Evolutionary conservation across 2,888 invertebrate genomes (phyloP), one percentile per base, ranked within the genome.

Genomic region (Eledone cirrhosa): DNA sequence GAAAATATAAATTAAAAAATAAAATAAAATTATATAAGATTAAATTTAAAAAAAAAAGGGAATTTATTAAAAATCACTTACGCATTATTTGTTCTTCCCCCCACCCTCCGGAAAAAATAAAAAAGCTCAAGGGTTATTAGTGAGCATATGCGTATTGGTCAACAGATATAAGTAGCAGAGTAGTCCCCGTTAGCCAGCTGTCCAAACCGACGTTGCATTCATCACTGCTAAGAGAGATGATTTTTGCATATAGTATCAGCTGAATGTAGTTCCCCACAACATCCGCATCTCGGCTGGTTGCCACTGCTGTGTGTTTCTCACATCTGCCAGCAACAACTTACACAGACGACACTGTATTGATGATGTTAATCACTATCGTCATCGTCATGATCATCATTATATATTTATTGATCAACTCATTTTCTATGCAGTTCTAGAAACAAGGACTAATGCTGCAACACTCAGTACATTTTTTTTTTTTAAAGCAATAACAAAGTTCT

Each of bases 371-470:
- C 41, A 41, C 41, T 11, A 41, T 41, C 41, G 41, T 41, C 41
- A 41, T 41, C 41, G 41, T 41, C 41, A 33, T 33, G 69, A 22
- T 29, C 31, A 69, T 69, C 31, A 22, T 19, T 1, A 31, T 72
- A 41, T n/a, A 72, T 72, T 72, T 72, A 72, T 72, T 72, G 72
- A 72, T 72, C 41, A 72, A 22, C 72, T 33, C 72, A 72, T 72
- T 33, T 33, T 22, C 72, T 41, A 72, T 72, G 72, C 72, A 41
- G 72, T 72, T 72, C 72, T n/a, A 31, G 72, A 31, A 72, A 72
- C 72, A 72, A 72, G 72, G 72, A 72, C 69, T 72, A 41, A 33
- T 72, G 72, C 72, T 41, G 41, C 72, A 33, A 33, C 19, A 72
- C 41, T 72, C 41, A 19, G 72, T 41, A 3, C 41, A 41, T 41